Conservation (phyloP, 2,113 vertebrate genomes). For the Hydrolagus affinis region DNA sequence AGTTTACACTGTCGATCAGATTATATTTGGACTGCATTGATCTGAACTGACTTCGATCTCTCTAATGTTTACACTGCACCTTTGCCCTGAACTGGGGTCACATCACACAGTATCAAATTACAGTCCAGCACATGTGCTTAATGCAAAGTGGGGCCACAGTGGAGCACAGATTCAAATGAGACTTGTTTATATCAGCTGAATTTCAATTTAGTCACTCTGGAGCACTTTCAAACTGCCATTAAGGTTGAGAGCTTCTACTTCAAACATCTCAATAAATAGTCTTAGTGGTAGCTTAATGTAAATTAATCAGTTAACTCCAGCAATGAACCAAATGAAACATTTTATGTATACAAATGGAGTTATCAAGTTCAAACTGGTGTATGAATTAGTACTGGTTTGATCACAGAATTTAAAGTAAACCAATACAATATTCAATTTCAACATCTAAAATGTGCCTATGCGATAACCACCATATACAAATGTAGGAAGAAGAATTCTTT, state of each 20-base stretch:
- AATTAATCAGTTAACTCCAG: not conserved
- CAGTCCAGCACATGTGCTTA: slow-evolving; percentile 9
- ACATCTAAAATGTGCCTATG: not conserved
- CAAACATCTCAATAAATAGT: not conserved
- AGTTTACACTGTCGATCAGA: not conserved
- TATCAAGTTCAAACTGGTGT: not conserved
- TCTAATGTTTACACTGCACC: slow-evolving; percentile 22
- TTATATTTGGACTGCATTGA: slow-evolving; percentile 1
- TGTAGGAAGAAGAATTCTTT: not conserved
- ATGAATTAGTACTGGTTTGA: not conserved
- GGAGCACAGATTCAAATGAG: slow-evolving; percentile 8
- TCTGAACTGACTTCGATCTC: slow-evolving; percentile 2
- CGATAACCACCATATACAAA: not conserved
- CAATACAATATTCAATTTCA: not conserved
- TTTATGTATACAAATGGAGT: not conserved
- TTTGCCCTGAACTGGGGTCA: slow-evolving; percentile 23
- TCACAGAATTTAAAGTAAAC: too few species aligned
- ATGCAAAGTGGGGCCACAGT: slow-evolving; percentile 15
- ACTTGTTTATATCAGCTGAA: slow-evolving; percentile 18
- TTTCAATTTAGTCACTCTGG: slow-evolving; percentile 10
- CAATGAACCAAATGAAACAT: not conserved
- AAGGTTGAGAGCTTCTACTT: not conserved
- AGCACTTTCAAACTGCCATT: not conserved
- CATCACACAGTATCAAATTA: slow-evolving; percentile 30
- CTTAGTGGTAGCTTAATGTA: not conserved